Evolutionary conservation across 1,140 invertebrate genomes (phyloP).

Genomic region (Galleria mellonella): DNA sequence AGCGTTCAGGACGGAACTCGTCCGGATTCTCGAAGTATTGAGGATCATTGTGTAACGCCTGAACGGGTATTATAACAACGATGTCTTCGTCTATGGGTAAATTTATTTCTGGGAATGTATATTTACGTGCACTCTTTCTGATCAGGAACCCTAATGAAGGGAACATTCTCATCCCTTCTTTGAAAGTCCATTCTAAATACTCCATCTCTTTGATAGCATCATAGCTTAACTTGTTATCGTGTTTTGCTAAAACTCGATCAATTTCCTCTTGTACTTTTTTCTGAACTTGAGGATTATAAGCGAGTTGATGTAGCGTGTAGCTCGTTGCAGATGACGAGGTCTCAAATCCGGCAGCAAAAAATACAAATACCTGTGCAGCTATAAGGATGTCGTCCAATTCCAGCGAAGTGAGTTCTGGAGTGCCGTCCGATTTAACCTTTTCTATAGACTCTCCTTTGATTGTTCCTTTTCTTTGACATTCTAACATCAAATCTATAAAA

Average conservation of each 20-base stretch:
- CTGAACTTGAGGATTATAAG: conserved; percentile 75
- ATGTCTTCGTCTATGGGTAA: conserved; percentile 54
- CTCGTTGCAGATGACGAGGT: conserved; percentile 76
- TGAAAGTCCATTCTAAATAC: conserved; percentile 57
- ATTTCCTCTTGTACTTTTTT: conserved; percentile 75
- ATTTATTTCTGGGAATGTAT: conserved; percentile 57
- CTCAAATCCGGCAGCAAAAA: conserved; percentile 77
- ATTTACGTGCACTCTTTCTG: conserved; percentile 53
- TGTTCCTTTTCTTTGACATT: conserved; percentile 60
- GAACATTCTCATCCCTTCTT: conserved; percentile 70
- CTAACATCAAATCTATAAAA: conserved; percentile 75
- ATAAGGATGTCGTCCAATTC: conserved; percentile 43
- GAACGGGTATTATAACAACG: conserved; percentile 49
- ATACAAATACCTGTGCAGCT: conserved; percentile 74
- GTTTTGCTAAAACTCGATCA: conserved; percentile 52
- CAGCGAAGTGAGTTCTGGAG: conserved; percentile 21
- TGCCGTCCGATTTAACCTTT: conserved; percentile 44
- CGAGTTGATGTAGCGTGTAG: conserved; percentile 74
- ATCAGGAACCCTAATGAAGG: conserved; percentile 62
- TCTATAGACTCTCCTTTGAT: conserved; percentile 57
- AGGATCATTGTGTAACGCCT: conserved; percentile 74
- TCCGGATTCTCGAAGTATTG: conserved; percentile 72
- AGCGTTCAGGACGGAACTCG: conserved; percentile 75
- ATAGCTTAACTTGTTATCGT: conserved; percentile 55
- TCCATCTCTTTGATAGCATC: conserved; percentile 66